phyloP scores from a whole-genome alignment of 2,888 invertebrate species.

The Caenorhabditis imperialis region DNA sequence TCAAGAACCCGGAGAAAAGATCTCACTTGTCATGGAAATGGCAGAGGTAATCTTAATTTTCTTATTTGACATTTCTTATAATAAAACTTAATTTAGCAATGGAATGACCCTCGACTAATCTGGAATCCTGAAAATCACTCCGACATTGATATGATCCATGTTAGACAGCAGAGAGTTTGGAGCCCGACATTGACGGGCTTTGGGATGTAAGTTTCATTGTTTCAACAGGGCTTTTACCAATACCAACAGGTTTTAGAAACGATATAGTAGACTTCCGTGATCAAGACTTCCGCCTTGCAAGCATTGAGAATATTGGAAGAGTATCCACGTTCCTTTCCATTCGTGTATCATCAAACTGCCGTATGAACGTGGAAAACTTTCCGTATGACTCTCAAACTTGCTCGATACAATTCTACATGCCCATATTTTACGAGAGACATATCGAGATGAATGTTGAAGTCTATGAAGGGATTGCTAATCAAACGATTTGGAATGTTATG shows the following conservation, averaged over 20 bases:
- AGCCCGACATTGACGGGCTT: slow-evolving; percentile 23
- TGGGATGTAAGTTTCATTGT: slow-evolving; percentile 12
- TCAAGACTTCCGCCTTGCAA: slow-evolving; percentile 12
- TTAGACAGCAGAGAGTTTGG: slow-evolving; percentile 21
- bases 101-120: slow-evolving; percentile 24
- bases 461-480: slow-evolving; percentile 24
- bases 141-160: slow-evolving; percentile 9
- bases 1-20: slow-evolving; percentile 23
- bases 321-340: slow-evolving; percentile 6
- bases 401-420: slow-evolving; percentile 15
- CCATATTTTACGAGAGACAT: slow-evolving; percentile 6
- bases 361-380: slow-evolving; percentile 22
- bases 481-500: slow-evolving; percentile 7
- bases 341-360: slow-evolving; percentile 16
- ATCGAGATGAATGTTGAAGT: slow-evolving; percentile 4
- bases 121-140: slow-evolving; percentile 13
- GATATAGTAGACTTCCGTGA: slow-evolving; percentile 33
- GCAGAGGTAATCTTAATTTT: too few relatives aligned
- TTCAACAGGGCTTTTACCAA: too few relatives aligned
- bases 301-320: not conserved
- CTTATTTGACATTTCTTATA: too few relatives aligned
- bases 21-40: slow-evolving; percentile 30
- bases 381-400: slow-evolving; percentile 42
- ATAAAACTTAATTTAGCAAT: too few relatives aligned
- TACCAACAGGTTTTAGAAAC: too few relatives aligned